Evolutionary conservation across 2,797 vertebrate genomes (phyloP), one percentile per base, ranked within the genome.

Genomic region (Intellagama lesueurii): DNA sequence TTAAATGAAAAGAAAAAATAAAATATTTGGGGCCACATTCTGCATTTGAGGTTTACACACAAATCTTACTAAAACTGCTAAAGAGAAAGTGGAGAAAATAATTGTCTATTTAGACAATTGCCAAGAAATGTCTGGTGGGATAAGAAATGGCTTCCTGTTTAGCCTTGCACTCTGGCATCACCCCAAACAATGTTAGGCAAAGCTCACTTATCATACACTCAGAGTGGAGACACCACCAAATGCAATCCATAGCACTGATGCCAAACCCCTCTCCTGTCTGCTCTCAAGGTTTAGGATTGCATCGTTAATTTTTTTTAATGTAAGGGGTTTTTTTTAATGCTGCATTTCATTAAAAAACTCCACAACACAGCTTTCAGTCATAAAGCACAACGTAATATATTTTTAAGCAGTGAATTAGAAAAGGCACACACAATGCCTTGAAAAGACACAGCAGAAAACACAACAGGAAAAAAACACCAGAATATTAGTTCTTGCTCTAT

Each of bases 1-100:
- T 90, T 91, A 92, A 87, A 49, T 81, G 85, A 26, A 75, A 89
- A 72, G 93, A 92, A 87, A 94, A 94, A 89, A 77, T 70, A 79
- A 22, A 3, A 66, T 81, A 87, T 92, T 90, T 78, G 90, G 86
- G 5, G 90, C 80, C 82, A 86, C 88, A 91, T 92, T 94, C 92
- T 70, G 81, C 79, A 91, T 90, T 84, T 89, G n/a, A 0, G 0
- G 70, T 89, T 32, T 90, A 72, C 84, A 90, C 89, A 87, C 81
- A 17, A 86, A 75, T 85, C 90, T 49, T 0, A 0, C 82, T 19
- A 83, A 94, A 93, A 89, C 26, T 5, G 28, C 7, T 69, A 19
- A 44, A 90, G 82, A 90, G 88, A 84, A 82, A 73, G 66, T 30
- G 83, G 16, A 83, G 47, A 3, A 76, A 86, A 90, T 91, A 85